Evolutionary conservation across 2,888 invertebrate genomes (phyloP), one percentile per base, ranked within the genome.

Genomic region (Dromius quadrimaculatus): DNA sequence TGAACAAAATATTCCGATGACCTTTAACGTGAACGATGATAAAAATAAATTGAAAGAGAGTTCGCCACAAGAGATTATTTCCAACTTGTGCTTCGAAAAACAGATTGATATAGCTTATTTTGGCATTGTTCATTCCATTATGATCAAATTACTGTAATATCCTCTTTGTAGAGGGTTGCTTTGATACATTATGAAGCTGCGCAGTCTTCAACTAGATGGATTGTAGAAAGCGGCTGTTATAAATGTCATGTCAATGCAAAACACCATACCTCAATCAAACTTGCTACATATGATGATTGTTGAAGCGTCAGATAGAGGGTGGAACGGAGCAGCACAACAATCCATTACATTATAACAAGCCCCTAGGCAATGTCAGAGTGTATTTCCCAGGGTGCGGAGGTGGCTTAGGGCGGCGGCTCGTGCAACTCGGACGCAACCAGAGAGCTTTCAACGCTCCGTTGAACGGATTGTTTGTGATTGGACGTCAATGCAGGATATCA

Each of bases 401-500:
- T 15, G 34, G 20, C 19, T 9, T 32, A 32, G 64, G 66, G 38
- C 65, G 62, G 41, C 43, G 15, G 34, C 34, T 6, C 6, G 15
- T 6, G 41, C 62, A 22, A 38, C 32, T 19, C 19, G 59, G 59
- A 28, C 28, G 68, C 68, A n/a, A n/a, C n/a, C n/a, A 73, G 73
- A 71, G 74, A 74, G 74, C 73, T 73, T 73, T 75, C 72, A 71
- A 73, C 75, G 76, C 75, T 75, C 73, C 75, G 73, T 72, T 73
- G 76, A 72, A 41, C 73, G 75, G 74, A 77, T 76, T 76, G 77
- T 76, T 75, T 75, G 74, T 76, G 77, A 77, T 76, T 75, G 76
- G 75, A 75, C 76, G 76, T 77, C 77, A 77, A 74, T 76, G 75
- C 76, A 75, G 75, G 75, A 75, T 77, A 76, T 76, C 76, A 76